Conservation (phyloP, 2,113 vertebrate species). For the Hemiprocne comata region DNA sequence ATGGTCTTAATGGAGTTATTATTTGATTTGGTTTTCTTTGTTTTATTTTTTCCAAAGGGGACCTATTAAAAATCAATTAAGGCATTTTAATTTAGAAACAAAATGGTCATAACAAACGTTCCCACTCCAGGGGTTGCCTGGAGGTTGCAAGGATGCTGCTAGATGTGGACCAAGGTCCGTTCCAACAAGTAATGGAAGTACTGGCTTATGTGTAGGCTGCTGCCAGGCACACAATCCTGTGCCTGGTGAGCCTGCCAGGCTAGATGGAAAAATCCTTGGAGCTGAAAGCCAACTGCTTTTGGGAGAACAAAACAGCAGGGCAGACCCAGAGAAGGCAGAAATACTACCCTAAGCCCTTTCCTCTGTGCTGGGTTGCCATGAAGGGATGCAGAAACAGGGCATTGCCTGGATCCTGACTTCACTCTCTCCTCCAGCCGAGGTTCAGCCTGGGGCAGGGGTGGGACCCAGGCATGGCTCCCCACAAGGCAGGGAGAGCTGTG, state of each 20-base stretch:
- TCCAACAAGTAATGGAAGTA: slow-evolving; percentile 27
- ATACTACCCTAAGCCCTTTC: background rate
- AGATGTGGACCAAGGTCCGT: background rate
- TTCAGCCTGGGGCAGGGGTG: background rate
- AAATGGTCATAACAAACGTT: slow-evolving; percentile 28
- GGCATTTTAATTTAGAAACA: slow-evolving; percentile 56
- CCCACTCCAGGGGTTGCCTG: background rate
- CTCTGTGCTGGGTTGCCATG: background rate
- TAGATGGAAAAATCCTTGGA: background rate
- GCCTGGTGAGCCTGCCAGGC: background rate
- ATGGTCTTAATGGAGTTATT: slow-evolving; percentile 55
- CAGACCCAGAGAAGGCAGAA: slow-evolving; percentile 7
- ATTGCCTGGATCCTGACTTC: background rate
- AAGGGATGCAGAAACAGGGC: background rate
- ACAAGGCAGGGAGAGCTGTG: background rate
- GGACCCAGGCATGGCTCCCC: background rate
- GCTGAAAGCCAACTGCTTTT: background rate
- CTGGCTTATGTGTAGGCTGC: slow-evolving; percentile 13
- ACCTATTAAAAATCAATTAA: slow-evolving; percentile 65
- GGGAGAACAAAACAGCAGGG: background rate
- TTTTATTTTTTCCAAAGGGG: background rate
- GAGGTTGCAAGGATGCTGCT: background rate
- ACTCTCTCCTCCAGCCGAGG: background rate
- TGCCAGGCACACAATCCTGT: background rate
- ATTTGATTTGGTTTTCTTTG: slow-evolving; percentile 55